Evolutionary conservation across 2,888 invertebrate species (phyloP).

Genomic region (Amphipoea lucens): DNA sequence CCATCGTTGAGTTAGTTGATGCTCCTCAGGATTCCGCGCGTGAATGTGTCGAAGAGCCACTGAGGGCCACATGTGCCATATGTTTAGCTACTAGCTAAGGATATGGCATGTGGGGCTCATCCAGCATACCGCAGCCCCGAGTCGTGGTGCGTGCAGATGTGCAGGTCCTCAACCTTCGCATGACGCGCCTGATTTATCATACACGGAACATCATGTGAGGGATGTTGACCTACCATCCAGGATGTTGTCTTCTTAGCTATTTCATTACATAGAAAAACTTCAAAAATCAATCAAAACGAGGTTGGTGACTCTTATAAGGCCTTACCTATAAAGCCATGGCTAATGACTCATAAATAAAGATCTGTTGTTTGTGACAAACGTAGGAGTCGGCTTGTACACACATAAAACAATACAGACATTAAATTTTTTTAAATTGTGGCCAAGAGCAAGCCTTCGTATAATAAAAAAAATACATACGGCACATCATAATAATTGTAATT

Average conservation of each 20-base stretch:
- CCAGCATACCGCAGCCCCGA: not conserved
- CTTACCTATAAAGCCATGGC: too few relatives aligned
- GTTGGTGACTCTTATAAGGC: not conserved
- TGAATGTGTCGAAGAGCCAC: not conserved
- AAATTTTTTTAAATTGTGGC: not conserved
- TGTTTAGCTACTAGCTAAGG: not conserved
- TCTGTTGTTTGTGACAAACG: not conserved
- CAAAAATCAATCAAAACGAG: not conserved
- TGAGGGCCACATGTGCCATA: not conserved
- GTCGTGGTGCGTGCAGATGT: not conserved
- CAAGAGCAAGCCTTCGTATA: not conserved
- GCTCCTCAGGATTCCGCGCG: not conserved
- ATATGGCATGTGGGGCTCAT: not conserved
- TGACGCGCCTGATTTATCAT: slow-evolving; percentile 26
- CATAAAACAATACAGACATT: not conserved
- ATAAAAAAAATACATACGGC: not conserved
- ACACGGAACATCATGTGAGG: slow-evolving; percentile 39
- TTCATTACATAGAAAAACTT: not conserved
- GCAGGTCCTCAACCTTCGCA: slow-evolving; percentile 31
- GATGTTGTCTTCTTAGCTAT: not conserved
- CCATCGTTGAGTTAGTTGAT: not conserved
- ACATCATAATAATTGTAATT: too few relatives aligned
- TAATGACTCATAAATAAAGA: not conserved
- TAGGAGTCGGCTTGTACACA: not conserved
- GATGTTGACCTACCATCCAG: slow-evolving; percentile 10